Percentiles rank a stretch among this genome's conserved stretches.
phyloP scores from a whole-genome alignment of 1,140 invertebrate genomes.

The Drosophila micromelanica region DNA sequence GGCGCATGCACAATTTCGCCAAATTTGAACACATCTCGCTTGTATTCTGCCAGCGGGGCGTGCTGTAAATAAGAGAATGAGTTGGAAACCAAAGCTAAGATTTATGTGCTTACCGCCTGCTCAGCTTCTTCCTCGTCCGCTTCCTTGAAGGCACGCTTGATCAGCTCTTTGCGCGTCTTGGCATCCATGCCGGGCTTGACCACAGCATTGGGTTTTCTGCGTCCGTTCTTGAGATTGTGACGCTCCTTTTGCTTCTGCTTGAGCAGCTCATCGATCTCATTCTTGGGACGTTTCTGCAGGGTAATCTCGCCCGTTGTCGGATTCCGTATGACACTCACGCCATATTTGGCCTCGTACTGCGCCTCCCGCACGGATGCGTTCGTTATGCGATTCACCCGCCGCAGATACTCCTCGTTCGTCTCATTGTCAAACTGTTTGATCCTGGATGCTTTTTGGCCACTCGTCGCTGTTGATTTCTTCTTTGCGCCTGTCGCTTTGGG shows the following conservation, averaged over 20 bases:
- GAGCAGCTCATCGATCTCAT: conserved; percentile 85
- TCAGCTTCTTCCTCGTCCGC: conserved; percentile 72
- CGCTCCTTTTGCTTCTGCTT: conserved; percentile 83
- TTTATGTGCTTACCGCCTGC: conserved; percentile 17
- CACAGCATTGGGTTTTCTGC: conserved; percentile 58
- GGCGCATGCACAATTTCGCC: conserved; percentile 88
- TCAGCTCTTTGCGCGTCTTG: conserved; percentile 84
- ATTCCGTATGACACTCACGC: conserved; percentile 85
- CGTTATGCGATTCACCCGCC: conserved; percentile 85
- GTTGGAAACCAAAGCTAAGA: too few relatives aligned
- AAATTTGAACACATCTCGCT: conserved; percentile 86
- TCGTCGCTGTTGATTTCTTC: conserved; percentile 14
- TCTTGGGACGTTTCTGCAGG: conserved; percentile 84
- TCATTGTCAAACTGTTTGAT: conserved; percentile 85
- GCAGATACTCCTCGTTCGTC: conserved; percentile 84
- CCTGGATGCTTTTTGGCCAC: conserved; percentile 32
- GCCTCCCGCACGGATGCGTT: conserved; percentile 85
- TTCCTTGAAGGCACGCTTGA: conserved; percentile 71
- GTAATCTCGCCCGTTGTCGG: conserved; percentile 85
- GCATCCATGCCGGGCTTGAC: conserved; percentile 77
- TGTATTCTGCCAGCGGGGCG: conserved; percentile 54
- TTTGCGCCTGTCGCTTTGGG: conserved; percentile 27
- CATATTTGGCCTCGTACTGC: conserved; percentile 86
- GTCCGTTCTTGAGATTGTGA: conserved; percentile 68
- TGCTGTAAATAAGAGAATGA: conserved; percentile 8